A percentile compares a stretch with the other conserved stretches of the same genome.
phyloP scores from a whole-genome alignment of 2,888 invertebrate genomes.

The Monoplex corrugatus region DNA sequence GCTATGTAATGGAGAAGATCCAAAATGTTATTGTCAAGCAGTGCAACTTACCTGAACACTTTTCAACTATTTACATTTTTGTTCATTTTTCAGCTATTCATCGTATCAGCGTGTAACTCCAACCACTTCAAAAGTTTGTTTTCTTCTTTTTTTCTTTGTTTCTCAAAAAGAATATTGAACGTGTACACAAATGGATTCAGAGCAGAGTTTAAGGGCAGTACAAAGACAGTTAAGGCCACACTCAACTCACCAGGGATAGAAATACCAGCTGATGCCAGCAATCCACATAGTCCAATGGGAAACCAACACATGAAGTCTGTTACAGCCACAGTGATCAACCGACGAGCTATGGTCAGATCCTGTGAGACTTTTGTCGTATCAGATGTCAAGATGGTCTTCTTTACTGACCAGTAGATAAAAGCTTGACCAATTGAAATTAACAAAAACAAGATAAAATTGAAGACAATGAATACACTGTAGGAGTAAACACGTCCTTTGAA shows the following conservation, averaged over 20 bases:
- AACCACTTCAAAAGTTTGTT: too few species aligned
- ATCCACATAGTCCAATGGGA: neutral
- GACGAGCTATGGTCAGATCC: neutral
- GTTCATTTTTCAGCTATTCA: too few species aligned
- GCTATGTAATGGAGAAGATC: too few species aligned
- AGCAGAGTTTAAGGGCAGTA: neutral
- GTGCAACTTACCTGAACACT: too few species aligned
- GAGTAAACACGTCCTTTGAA: neutral
- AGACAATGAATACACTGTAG: neutral
- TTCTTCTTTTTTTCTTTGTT: too few species aligned
- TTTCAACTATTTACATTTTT: too few species aligned
- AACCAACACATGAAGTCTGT: constrained; percentile 12
- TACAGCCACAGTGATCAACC: neutral
- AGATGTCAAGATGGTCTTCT: neutral
- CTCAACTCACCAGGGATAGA: neutral
- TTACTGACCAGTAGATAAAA: neutral
- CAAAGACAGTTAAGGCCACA: neutral
- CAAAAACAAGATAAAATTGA: neutral
- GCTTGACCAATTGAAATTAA: neutral
- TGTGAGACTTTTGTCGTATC: neutral
- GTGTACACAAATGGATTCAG: constrained; percentile 4
- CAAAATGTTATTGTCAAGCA: too few species aligned
- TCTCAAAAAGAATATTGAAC: too few species aligned
- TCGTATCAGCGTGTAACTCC: too few species aligned
- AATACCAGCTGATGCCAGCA: neutral